Evolutionary conservation across 2,113 vertebrate species (phyloP).

Genomic region (Garra rufa): DNA sequence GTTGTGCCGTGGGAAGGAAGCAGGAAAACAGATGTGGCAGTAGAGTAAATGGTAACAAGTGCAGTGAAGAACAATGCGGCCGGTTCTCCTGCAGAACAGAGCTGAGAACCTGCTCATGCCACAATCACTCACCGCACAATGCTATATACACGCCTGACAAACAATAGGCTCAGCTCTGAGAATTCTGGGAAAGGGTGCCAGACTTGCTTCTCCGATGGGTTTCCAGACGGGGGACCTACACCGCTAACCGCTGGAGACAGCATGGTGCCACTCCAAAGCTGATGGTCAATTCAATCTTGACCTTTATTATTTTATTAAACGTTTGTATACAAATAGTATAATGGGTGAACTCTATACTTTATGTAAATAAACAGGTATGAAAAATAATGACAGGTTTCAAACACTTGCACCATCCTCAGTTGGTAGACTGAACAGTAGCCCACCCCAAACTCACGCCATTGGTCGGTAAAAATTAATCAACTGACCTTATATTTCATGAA

Average conservation of each 20-base stretch:
- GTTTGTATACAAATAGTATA: too few species aligned
- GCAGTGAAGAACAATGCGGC: slow-evolving; percentile 76
- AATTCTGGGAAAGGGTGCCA: slow-evolving; percentile 84
- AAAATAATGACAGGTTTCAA: neutral
- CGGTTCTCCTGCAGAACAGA: slow-evolving; percentile 72
- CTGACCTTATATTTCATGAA: too few species aligned
- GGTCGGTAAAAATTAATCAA: too few species aligned
- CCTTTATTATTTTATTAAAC: neutral
- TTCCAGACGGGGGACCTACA: slow-evolving; percentile 50
- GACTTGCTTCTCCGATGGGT: slow-evolving; percentile 73
- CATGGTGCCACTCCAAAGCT: slow-evolving; percentile 62
- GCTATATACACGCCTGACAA: slow-evolving; percentile 78
- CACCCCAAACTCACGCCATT: neutral
- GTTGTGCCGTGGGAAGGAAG: slow-evolving; percentile 82
- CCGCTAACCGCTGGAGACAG: slow-evolving; percentile 71
- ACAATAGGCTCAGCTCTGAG: slow-evolving; percentile 79
- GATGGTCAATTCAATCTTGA: neutral
- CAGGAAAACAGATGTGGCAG: slow-evolving; percentile 83
- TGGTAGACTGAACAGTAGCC: neutral
- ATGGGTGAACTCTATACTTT: too few species aligned
- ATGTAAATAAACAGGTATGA: neutral
- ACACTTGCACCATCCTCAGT: neutral
- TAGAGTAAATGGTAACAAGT: slow-evolving; percentile 75
- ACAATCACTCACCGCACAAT: slow-evolving; percentile 79
- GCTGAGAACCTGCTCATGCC: slow-evolving; percentile 68